These are phyloP conservation scores for Diadema setosum DNA, from an alignment of 35 echinoderm and acorn worm species.

Conservation along the genomic window DNA sequence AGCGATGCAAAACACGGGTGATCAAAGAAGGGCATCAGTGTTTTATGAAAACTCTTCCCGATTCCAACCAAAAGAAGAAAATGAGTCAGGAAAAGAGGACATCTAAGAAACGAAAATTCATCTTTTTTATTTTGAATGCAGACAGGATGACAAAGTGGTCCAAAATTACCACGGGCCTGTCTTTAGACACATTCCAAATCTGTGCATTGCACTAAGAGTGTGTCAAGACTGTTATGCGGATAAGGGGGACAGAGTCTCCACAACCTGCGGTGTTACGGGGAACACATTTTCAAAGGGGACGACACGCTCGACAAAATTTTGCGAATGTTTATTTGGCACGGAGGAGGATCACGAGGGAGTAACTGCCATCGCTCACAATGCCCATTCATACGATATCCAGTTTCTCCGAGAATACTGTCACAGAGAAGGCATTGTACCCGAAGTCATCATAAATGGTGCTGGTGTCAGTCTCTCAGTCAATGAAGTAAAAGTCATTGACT, in stretches of 20 bases:
- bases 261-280: slow-evolving; percentile 14
- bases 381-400: slow-evolving; percentile 55
- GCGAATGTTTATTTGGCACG: slow-evolving; percentile 28
- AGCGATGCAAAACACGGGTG: not conserved
- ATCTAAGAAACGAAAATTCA: slow-evolving; percentile 16
- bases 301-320: slow-evolving; percentile 23
- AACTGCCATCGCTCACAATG: slow-evolving; percentile 70
- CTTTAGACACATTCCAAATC: slow-evolving; percentile 49
- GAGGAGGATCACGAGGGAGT: not conserved
- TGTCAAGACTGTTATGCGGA: slow-evolving; percentile 43
- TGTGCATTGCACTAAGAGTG: slow-evolving; percentile 45
- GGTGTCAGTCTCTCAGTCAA: slow-evolving; percentile 21
- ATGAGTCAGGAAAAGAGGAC: not conserved
- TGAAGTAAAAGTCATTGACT: slow-evolving; percentile 55
- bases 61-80: not conserved
- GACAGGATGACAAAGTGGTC: slow-evolving; percentile 15
- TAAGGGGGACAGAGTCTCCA: not conserved
- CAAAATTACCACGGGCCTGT: not conserved
- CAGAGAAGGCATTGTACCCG: slow-evolving; percentile 9
- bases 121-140: slow-evolving; percentile 81
- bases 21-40: not conserved
- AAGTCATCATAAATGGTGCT: slow-evolving; percentile 56
- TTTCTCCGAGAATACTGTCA: slow-evolving; percentile 53
- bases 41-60: not conserved
- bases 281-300: slow-evolving; percentile 52